Conservation (phyloP, 1,140 invertebrate species). For the Sycobia sp. region DNA sequence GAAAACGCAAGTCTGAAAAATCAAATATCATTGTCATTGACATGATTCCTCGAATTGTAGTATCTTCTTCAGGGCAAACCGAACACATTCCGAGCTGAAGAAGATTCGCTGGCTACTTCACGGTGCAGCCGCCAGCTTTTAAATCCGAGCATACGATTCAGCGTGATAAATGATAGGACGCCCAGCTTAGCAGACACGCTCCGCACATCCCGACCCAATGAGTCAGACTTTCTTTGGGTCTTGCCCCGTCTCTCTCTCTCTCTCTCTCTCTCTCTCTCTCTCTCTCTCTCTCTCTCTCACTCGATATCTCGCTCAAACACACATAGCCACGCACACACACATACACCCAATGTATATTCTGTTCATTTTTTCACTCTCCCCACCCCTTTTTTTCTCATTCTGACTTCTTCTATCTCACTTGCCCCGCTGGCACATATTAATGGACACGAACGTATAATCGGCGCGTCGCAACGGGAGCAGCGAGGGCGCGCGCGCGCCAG, state of each 20-base stretch:
- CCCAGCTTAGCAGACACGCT: no score
- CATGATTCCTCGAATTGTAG: no score
- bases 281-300: constrained; percentile 12
- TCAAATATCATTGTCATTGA: no score
- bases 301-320: no score
- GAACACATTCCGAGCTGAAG: no score
- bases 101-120: background rate
- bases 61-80: no score
- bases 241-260: background rate
- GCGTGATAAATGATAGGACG: constrained; percentile 59
- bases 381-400: background rate
- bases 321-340: no score
- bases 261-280: constrained; percentile 3
- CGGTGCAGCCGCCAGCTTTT: background rate
- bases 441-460: constrained; percentile 57
- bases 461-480: constrained; percentile 57
- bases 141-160: no score
- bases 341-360: no score
- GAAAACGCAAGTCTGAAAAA: no score
- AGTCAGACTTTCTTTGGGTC: background rate
- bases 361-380: no score
- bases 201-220: background rate
- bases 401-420: background rate
- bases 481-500: constrained; percentile 14
- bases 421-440: constrained; percentile 54